Evolutionary conservation across 2,888 invertebrate genomes (phyloP).

Genomic region (Ennomos fuscantarius): DNA sequence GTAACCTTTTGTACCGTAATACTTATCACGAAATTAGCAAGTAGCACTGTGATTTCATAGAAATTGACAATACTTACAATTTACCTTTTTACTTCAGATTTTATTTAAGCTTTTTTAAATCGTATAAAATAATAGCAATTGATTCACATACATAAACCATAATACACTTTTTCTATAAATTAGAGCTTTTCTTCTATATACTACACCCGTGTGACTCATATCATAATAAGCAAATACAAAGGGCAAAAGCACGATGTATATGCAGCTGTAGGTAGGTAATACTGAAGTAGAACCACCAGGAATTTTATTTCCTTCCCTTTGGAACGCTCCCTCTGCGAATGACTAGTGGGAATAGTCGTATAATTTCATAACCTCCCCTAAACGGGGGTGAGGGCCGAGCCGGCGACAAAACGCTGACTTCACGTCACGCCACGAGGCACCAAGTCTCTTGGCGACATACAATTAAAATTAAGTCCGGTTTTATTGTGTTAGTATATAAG

Average conservation of each 20-base stretch:
- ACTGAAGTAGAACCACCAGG: constrained; percentile 35
- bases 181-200: neutral
- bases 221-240: neutral
- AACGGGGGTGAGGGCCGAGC: constrained; percentile 47
- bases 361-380: constrained; percentile 61
- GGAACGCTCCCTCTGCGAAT: constrained; percentile 52
- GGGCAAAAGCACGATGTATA: constrained; percentile 3
- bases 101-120: no score
- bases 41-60: no score
- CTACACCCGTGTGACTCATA: constrained; percentile 15
- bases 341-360: constrained; percentile 59
- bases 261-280: neutral
- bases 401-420: constrained; percentile 46
- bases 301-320: constrained; percentile 45
- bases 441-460: constrained; percentile 35
- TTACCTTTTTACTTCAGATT: no score
- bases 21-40: no score
- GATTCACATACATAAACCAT: no score
- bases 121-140: no score
- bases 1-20: no score
- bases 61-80: no score
- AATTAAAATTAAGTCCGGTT: constrained; percentile 36
- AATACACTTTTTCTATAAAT: neutral
- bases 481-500: constrained; percentile 20
- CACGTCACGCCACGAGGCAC: constrained; percentile 43